A percentile compares a stretch with the other conserved stretches of the same genome.
These are phyloP conservation scores for Artemia sinica DNA, from an alignment of 2,888 invertebrate species.

Conservation along the genomic window DNA sequence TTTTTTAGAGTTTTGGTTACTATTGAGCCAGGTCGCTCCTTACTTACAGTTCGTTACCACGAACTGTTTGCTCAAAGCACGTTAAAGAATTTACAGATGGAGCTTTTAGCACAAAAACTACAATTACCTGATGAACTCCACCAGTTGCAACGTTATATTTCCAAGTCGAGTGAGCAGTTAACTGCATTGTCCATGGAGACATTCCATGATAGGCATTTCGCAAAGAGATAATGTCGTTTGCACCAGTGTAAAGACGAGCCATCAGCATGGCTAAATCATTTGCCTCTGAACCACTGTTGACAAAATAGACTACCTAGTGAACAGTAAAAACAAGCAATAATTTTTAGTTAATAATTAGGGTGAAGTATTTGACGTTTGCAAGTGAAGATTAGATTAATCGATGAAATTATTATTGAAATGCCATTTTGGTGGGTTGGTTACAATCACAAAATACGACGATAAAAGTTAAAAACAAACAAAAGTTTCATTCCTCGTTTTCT, in stretches of 20 bases:
- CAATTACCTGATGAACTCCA: constrained; percentile 60
- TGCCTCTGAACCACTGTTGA: constrained; percentile 93
- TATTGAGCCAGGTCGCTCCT: no score
- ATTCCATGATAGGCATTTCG: constrained; percentile 84
- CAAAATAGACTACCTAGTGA: constrained; percentile 64
- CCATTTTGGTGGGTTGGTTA: neutral
- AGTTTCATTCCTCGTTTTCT: no score
- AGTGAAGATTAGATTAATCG: constrained; percentile 9
- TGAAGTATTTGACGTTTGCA: no score
- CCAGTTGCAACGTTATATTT: constrained; percentile 53
- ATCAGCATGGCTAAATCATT: constrained; percentile 82
- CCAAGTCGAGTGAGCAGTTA: constrained; percentile 61
- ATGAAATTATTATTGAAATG: neutral
- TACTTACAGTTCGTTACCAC: no score
- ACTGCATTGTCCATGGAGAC: constrained; percentile 62
- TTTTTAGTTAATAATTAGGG: constrained; percentile 9
- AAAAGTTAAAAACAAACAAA: neutral
- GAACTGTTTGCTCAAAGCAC: no score
- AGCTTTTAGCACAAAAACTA: neutral
- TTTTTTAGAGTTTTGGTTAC: no score
- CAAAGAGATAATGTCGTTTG: constrained; percentile 65
- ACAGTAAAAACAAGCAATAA: constrained; percentile 13
- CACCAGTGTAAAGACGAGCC: constrained; percentile 66
- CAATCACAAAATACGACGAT: neutral
- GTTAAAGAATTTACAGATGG: no score